Percentiles rank a stretch among this genome's conserved stretches.
phyloP scores from a whole-genome alignment of 53 echinoderm and acorn worm species.

The Astropecten irregularis region DNA sequence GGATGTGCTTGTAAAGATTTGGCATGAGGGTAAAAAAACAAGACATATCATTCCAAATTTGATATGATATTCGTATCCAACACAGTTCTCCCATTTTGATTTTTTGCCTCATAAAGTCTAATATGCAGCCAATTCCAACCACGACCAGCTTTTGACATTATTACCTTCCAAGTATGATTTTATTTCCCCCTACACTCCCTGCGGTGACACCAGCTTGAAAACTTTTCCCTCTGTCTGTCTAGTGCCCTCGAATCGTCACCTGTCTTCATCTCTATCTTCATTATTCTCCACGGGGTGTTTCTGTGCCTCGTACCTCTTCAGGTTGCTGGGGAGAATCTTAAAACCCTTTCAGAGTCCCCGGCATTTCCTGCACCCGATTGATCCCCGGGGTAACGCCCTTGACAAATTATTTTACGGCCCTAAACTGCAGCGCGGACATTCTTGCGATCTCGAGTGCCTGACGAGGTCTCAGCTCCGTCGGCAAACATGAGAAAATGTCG shows the following conservation, averaged over 20 bases:
- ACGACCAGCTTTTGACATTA: too few species aligned
- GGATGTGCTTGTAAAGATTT: too few species aligned
- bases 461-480: too few species aligned
- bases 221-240: background rate
- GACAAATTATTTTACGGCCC: background rate
- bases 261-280: background rate
- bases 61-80: too few species aligned
- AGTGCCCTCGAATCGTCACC: background rate
- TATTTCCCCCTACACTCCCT: background rate
- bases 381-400: background rate
- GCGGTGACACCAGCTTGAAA: background rate
- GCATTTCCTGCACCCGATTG: constrained; percentile 28
- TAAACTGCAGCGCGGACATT: too few species aligned
- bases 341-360: constrained; percentile 8
- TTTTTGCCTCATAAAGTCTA: too few species aligned
- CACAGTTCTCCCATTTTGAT: too few species aligned
- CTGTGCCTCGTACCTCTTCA: constrained; percentile 7
- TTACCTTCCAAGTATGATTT: background rate
- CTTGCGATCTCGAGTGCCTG: too few species aligned
- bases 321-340: constrained; percentile 30
- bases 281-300: background rate
- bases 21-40: too few species aligned
- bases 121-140: too few species aligned
- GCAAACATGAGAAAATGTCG: too few species aligned
- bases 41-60: too few species aligned